Conservation (phyloP, 30 jellyfish, hydroid and myxozoan genomes). For the Rhopilema esculentum region DNA sequence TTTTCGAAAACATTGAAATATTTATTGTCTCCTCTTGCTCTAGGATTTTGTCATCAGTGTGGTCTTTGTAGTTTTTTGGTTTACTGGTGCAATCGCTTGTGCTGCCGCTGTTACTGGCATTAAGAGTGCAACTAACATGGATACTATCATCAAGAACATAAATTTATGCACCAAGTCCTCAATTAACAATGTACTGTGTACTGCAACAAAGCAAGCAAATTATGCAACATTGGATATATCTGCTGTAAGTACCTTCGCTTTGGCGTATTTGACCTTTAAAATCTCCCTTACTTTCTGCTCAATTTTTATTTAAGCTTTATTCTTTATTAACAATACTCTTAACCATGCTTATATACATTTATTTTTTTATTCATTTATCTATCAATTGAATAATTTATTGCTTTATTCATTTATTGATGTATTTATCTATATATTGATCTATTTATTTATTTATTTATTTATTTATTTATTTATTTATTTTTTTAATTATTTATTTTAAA, state of each 20-base stretch:
- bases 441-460: no score
- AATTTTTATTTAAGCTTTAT: no score
- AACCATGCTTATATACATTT: no score
- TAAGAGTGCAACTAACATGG: constrained; percentile 59
- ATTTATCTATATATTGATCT: no score
- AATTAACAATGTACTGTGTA: constrained; percentile 6
- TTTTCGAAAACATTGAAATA: no score
- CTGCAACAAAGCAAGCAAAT: constrained; percentile 41
- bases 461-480: no score
- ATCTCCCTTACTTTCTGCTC: no score
- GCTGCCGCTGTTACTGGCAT: constrained; percentile 88
- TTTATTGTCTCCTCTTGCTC: not conserved
- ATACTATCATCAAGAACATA: constrained; percentile 8
- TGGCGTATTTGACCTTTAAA: not conserved
- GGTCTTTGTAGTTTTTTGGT: constrained; percentile 84
- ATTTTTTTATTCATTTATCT: no score
- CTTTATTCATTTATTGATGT: no score
- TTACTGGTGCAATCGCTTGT: constrained; percentile 81
- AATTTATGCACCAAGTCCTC: constrained; percentile 9
- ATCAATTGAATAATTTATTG: no score
- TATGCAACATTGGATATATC: constrained; percentile 85
- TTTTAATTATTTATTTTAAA: no score
- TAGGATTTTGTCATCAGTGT: constrained; percentile 89
- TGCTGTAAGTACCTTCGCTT: constrained; percentile 64
- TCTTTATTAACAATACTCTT: no score